Conservation (phyloP, 2,888 invertebrate genomes). For the Beris morrisii region DNA sequence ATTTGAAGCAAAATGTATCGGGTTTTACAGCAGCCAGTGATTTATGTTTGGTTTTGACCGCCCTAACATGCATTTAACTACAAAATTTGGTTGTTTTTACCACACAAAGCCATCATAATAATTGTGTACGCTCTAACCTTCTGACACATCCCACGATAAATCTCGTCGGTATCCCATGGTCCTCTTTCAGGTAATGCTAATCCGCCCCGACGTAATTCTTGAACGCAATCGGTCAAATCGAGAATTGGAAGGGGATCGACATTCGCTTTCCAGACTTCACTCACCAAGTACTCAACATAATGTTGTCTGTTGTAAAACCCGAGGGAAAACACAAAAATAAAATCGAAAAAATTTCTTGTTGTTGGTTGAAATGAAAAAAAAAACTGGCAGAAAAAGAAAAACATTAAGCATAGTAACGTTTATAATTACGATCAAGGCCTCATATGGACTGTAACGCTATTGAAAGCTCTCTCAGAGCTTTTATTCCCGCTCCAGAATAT, state of each 20-base stretch:
- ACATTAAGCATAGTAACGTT: neutral
- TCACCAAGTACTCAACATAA: slow-evolving; percentile 94
- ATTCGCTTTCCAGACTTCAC: slow-evolving; percentile 76
- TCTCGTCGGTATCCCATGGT: slow-evolving; percentile 79
- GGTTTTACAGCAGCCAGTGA: slow-evolving; percentile 38
- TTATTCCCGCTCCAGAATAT: too few species aligned
- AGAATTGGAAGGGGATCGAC: slow-evolving; percentile 90
- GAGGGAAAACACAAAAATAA: slow-evolving; percentile 26
- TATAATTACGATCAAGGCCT: too few species aligned
- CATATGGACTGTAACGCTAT: too few species aligned
- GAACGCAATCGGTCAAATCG: slow-evolving; percentile 82
- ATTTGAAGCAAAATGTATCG: slow-evolving; percentile 26
- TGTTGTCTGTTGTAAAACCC: slow-evolving; percentile 75
- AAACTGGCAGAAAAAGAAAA: neutral
- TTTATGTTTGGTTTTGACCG: slow-evolving; percentile 6
- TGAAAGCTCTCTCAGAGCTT: too few species aligned
- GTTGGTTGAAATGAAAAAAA: neutral
- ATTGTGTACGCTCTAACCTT: slow-evolving; percentile 63
- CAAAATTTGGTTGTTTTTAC: slow-evolving; percentile 16
- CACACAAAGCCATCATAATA: neutral
- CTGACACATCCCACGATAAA: slow-evolving; percentile 81
- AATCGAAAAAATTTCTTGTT: neutral
- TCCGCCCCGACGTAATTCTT: slow-evolving; percentile 83
- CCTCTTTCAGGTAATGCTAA: slow-evolving; percentile 80
- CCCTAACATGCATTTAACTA: slow-evolving; percentile 18